phyloP scores from a whole-genome alignment of 2,113 vertebrate genomes.

The Todiramphus chloris region DNA sequence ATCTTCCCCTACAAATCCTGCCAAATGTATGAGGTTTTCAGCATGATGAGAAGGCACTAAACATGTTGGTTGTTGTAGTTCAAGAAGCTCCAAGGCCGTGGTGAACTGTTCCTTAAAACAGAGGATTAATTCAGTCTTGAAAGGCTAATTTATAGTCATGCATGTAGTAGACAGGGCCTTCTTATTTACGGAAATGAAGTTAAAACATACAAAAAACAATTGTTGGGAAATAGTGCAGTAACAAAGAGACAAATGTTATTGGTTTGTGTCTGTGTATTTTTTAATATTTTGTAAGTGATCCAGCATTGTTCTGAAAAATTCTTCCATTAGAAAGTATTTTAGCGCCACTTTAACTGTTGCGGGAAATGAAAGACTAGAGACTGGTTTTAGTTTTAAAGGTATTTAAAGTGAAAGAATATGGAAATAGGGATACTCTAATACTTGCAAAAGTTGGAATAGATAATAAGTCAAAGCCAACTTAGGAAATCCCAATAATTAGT shows the following conservation, averaged over 20 bases:
- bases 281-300: constrained; percentile 3
- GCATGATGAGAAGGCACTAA: not conserved
- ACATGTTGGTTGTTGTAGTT: not conserved
- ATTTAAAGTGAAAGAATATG: not conserved
- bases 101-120: not conserved
- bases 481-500: not conserved
- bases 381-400: not conserved
- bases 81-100: not conserved
- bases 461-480: not conserved
- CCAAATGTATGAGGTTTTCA: not conserved
- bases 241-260: not conserved
- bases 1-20: not conserved
- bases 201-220: not conserved
- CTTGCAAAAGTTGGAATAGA: not conserved
- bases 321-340: not conserved
- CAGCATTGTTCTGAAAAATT: constrained; percentile 37
- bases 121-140: not conserved
- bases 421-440: not conserved
- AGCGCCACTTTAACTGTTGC: not conserved
- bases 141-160: not conserved
- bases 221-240: not conserved
- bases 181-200: not conserved
- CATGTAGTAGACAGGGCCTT: not conserved
- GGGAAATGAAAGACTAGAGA: not conserved
- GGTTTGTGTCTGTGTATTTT: not conserved